A percentile compares a stretch with the other conserved stretches of the same genome.
phyloP scores from a whole-genome alignment of 1,140 invertebrate species.

The Drosophila sulfurigaster region DNA sequence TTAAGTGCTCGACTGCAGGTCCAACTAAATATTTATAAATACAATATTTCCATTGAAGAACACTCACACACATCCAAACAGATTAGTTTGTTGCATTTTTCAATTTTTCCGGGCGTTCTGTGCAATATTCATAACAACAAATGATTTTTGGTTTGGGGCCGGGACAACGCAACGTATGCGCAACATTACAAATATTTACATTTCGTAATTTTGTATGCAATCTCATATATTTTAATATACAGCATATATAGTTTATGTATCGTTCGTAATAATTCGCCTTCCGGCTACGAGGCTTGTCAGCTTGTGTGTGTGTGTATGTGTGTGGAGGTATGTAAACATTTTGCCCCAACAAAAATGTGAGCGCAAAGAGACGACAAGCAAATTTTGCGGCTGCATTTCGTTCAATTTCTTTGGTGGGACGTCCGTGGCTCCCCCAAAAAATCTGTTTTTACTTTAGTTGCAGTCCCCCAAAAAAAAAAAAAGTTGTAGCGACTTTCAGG shows the following conservation, averaged over 20 bases:
- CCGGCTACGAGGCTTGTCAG: slow-evolving; percentile 1
- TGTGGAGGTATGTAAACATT: slow-evolving; percentile 28
- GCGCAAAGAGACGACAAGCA: neutral
- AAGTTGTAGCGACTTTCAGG: slow-evolving; percentile 15
- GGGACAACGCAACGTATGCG: slow-evolving; percentile 30
- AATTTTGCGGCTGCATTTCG: slow-evolving; percentile 35
- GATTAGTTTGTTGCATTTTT: neutral
- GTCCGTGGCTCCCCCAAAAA: neutral
- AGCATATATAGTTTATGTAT: neutral
- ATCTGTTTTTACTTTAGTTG: slow-evolving; percentile 9
- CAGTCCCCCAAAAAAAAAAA: neutral
- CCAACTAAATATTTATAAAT: slow-evolving; percentile 11
- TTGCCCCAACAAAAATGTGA: slow-evolving; percentile 11
- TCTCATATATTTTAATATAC: slow-evolving; percentile 40
- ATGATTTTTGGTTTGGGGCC: slow-evolving; percentile 8
- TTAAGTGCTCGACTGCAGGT: slow-evolving; percentile 1
- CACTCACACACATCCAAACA: too few relatives aligned
- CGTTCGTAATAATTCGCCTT: neutral
- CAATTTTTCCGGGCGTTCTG: neutral
- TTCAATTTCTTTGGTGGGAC: slow-evolving; percentile 11
- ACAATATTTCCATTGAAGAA: neutral
- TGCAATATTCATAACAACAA: slow-evolving; percentile 1
- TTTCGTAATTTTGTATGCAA: slow-evolving; percentile 37
- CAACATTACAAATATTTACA: slow-evolving; percentile 47
- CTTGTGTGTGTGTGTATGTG: slow-evolving; percentile 10